Percentiles rank a stretch among this genome's conserved stretches.
phyloP scores from a whole-genome alignment of 2,888 invertebrate genomes.

The Lochmaea capreae region DNA sequence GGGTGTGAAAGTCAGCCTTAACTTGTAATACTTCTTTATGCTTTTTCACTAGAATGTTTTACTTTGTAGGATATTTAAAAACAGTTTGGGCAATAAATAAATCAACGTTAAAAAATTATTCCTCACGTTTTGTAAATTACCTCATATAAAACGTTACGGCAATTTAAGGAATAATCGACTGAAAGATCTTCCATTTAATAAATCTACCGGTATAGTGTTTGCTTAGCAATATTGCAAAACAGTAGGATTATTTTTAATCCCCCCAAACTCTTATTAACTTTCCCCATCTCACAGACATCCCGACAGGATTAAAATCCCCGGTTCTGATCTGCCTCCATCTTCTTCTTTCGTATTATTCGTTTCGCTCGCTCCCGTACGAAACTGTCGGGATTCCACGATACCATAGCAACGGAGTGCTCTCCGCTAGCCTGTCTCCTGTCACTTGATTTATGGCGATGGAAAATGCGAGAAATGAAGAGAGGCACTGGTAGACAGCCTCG shows the following conservation, averaged over 20 bases:
- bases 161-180: conserved; percentile 8
- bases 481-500: conserved; percentile 63
- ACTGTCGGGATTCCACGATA: conserved; percentile 68
- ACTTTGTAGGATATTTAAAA: no score
- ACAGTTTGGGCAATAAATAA: neutral
- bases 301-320: conserved; percentile 66
- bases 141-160: neutral
- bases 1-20: no score
- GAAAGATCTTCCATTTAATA: conserved; percentile 44
- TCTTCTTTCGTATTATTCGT: conserved; percentile 41
- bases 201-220: conserved; percentile 47
- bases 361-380: conserved; percentile 50
- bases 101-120: neutral
- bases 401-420: conserved; percentile 67
- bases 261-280: conserved; percentile 67
- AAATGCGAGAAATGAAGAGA: conserved; percentile 69
- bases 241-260: conserved; percentile 67
- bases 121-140: neutral
- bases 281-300: conserved; percentile 63
- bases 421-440: conserved; percentile 68
- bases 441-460: conserved; percentile 68
- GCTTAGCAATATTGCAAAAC: conserved; percentile 65
- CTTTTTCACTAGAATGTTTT: no score
- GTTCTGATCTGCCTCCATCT: conserved; percentile 60
- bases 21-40: no score